Evolutionary conservation across 2,888 invertebrate genomes (phyloP).

Genomic region (Melanargia galathea): DNA sequence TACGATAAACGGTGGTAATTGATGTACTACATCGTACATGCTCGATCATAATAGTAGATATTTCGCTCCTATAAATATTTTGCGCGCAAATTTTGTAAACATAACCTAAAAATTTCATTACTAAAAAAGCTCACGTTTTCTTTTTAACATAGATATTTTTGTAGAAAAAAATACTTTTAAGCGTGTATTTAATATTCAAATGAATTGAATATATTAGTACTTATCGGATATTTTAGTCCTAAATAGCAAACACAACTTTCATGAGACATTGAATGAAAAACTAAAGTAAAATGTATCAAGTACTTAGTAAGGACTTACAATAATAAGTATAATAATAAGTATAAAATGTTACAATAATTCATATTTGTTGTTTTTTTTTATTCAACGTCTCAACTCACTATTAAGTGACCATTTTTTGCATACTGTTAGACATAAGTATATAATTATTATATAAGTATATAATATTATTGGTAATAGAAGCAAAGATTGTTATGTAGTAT

Average conservation of each 20-base stretch:
- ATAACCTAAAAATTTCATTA: constrained; percentile 68
- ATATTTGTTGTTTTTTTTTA: too few species aligned
- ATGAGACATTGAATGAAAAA: too few species aligned
- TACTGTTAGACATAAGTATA: too few species aligned
- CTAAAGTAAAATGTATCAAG: too few species aligned
- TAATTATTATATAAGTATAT: too few species aligned
- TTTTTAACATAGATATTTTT: not conserved
- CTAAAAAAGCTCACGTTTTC: not conserved
- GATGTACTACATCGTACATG: not conserved
- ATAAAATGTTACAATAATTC: too few species aligned
- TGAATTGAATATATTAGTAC: not conserved
- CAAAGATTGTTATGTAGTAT: too few species aligned
- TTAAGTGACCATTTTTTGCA: too few species aligned
- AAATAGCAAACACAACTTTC: not conserved
- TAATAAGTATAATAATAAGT: too few species aligned
- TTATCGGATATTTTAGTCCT: not conserved
- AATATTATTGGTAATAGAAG: too few species aligned
- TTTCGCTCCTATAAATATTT: constrained; percentile 15
- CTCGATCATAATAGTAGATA: not conserved
- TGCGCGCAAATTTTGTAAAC: constrained; percentile 67
- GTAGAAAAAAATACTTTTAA: not conserved
- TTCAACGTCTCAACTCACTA: too few species aligned
- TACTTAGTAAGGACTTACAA: too few species aligned
- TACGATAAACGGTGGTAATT: not conserved
- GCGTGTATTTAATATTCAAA: not conserved